phyloP scores from a whole-genome alignment of 2,888 invertebrate genomes.

The Lasioglossum villosulum region DNA sequence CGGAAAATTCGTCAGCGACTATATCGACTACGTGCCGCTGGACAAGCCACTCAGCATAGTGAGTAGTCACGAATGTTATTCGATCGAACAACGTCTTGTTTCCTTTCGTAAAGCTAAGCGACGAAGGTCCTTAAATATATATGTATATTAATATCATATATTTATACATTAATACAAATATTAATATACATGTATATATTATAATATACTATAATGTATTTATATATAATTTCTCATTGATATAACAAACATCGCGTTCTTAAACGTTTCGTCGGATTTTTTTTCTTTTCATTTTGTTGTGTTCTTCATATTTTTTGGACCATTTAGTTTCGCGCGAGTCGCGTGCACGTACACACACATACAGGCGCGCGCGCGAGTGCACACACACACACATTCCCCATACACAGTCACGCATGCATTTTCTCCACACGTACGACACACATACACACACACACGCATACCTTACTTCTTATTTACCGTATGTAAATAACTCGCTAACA shows the following conservation, averaged over 20 bases:
- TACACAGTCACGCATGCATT: not conserved
- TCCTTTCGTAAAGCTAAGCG: conserved; percentile 44
- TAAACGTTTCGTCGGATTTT: conserved; percentile 9
- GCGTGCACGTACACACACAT: conserved; percentile 40
- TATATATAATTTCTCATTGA: conserved; percentile 47
- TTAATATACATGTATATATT: conserved; percentile 16
- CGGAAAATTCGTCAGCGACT: conserved; percentile 91
- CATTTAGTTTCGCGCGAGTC: conserved; percentile 60
- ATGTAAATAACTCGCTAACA: conserved; percentile 57
- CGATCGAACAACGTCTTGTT: conserved; percentile 15
- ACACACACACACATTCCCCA: not conserved
- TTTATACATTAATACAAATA: conserved; percentile 17
- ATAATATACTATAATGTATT: conserved; percentile 20
- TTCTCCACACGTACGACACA: not conserved
- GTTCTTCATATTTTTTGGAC: conserved; percentile 48
- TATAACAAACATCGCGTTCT: conserved; percentile 51
- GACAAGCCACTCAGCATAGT: conserved; percentile 88
- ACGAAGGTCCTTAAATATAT: conserved; percentile 49
- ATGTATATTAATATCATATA: conserved; percentile 15
- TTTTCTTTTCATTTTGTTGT: not conserved
- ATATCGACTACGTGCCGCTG: conserved; percentile 90
- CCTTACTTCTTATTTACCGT: conserved; percentile 47
- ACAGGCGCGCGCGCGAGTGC: not conserved
- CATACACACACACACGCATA: not conserved
- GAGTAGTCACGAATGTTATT: conserved; percentile 84